Evolutionary conservation across 2,797 vertebrate genomes (phyloP).

Genomic region (Dryobates pubescens): DNA sequence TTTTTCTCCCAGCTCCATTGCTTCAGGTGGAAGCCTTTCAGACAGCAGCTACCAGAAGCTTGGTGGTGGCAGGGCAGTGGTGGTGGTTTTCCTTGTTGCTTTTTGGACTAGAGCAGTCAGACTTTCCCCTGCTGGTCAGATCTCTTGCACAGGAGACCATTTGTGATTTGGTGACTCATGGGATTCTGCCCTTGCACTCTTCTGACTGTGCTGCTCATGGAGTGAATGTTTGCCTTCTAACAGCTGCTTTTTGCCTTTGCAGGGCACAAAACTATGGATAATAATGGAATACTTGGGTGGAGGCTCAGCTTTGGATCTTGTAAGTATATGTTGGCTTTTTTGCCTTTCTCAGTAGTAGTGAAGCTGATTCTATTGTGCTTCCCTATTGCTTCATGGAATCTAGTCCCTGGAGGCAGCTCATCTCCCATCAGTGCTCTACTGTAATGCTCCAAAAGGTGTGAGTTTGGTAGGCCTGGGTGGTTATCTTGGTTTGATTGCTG

Average conservation of each 20-base stretch:
- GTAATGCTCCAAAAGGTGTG: not conserved
- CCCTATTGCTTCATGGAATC: not conserved
- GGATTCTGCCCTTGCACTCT: not conserved
- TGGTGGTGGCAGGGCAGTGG: accelerated
- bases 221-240: not conserved
- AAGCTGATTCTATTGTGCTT: not conserved
- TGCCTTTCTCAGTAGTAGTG: not conserved
- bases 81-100: not conserved
- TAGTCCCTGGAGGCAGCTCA: not conserved
- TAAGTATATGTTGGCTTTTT: slow-evolving; percentile 67
- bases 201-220: not conserved
- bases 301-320: slow-evolving; percentile 84
- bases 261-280: slow-evolving; percentile 87
- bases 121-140: not conserved
- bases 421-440: not conserved
- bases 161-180: not conserved
- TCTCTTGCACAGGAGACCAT: not conserved
- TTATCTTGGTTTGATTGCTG: not conserved
- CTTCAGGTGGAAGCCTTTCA: not conserved
- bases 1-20: not conserved
- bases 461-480: not conserved
- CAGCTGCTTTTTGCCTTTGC: slow-evolving; percentile 29
- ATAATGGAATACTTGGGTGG: slow-evolving; percentile 87
- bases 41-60: not conserved
- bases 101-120: not conserved